Conservation (phyloP, 2,797 vertebrate species). For the Mionectes olivaceus region DNA sequence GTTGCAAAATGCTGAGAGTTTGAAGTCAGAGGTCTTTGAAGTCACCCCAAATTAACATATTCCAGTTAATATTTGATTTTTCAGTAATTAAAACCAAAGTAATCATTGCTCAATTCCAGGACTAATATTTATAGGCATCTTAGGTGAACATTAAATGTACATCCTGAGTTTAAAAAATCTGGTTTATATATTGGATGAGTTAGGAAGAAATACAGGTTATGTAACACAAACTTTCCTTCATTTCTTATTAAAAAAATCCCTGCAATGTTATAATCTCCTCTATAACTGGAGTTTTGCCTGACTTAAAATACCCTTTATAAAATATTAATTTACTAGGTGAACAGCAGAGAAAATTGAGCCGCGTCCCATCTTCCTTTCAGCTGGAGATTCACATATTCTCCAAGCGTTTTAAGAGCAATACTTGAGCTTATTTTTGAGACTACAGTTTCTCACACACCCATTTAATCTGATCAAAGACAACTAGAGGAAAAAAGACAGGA, state of each 20-base stretch:
- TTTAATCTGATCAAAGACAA: not conserved
- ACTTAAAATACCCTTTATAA: not conserved
- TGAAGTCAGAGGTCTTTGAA: not conserved
- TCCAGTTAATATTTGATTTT: not conserved
- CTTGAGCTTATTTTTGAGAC: not conserved
- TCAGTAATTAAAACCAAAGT: not conserved
- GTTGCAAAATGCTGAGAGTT: not conserved
- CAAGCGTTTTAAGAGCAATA: not conserved
- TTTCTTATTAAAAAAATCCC: not conserved
- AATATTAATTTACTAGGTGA: not conserved
- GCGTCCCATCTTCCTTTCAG: not conserved
- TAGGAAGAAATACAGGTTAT: not conserved
- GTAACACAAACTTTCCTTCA: not conserved
- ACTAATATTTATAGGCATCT: not conserved
- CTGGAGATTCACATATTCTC: not conserved
- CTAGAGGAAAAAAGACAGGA: not conserved
- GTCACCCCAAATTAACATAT: not conserved
- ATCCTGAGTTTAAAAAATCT: not conserved
- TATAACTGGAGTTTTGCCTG: not conserved
- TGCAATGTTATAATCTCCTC: not conserved
- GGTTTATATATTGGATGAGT: not conserved
- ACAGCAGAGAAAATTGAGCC: not conserved
- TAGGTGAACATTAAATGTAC: not conserved
- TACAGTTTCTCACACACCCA: not conserved
- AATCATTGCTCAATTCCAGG: not conserved